Conservation (phyloP, 2,113 vertebrate species). For the Paradoxurus hermaphroditus region DNA sequence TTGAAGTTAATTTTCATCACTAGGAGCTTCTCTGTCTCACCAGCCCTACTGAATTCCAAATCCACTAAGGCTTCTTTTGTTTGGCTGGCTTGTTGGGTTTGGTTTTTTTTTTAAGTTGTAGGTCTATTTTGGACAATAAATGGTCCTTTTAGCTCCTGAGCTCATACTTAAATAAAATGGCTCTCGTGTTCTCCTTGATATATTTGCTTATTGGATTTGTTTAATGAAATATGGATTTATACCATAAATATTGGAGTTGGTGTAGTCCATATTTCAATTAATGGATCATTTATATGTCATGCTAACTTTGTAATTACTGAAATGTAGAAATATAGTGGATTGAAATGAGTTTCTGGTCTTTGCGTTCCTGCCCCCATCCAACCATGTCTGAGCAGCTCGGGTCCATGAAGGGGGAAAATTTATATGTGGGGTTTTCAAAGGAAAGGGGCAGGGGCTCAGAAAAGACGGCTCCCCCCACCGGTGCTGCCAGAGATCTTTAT, state of each 20-base stretch:
- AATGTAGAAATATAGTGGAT: constrained; percentile 79
- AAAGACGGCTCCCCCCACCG: not conserved
- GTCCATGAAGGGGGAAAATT: not conserved
- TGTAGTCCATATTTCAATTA: constrained; percentile 85
- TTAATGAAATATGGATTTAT: constrained; percentile 89
- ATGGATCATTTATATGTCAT: constrained; percentile 85
- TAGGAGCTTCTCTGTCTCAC: not conserved
- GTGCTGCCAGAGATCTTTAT: not conserved
- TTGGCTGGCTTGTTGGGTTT: not conserved
- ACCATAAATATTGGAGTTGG: constrained; percentile 84
- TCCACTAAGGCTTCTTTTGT: not conserved
- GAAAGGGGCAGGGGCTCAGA: not conserved
- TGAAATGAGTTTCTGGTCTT: constrained; percentile 75
- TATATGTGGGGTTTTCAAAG: not conserved
- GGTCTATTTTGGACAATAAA: constrained; percentile 49
- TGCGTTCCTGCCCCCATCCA: constrained; percentile 44
- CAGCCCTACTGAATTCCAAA: not conserved
- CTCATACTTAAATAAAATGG: constrained; percentile 79
- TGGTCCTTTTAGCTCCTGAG: constrained; percentile 47
- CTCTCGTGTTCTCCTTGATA: constrained; percentile 80
- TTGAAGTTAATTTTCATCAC: not conserved
- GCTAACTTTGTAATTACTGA: constrained; percentile 85
- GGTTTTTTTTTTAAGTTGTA: not conserved
- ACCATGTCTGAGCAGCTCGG: constrained; percentile 54
- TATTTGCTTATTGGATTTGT: constrained; percentile 85